A percentile compares a stretch with the other conserved stretches of the same genome.
Evolutionary conservation across 2,888 invertebrate species (phyloP).

Genomic region (Pseudococcus longispinus): DNA sequence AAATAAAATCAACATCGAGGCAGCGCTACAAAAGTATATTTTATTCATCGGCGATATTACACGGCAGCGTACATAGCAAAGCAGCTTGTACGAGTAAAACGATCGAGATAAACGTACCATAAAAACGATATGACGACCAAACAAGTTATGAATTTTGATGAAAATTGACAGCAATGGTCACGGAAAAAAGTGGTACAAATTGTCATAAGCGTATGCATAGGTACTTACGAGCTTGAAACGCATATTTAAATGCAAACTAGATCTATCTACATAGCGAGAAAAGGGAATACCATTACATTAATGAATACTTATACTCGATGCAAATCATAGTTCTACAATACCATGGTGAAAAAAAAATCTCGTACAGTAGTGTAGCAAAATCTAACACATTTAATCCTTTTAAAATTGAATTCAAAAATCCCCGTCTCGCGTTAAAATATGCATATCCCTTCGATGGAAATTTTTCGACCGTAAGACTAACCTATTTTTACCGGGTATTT

Average conservation of each 20-base stretch:
- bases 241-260: not conserved
- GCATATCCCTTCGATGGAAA: conserved; percentile 2
- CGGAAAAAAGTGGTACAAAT: not conserved
- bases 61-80: not conserved
- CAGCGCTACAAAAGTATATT: conserved; percentile 15
- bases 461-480: conserved; percentile 10
- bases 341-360: not conserved
- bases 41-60: conserved; percentile 13
- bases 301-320: conserved; percentile 10
- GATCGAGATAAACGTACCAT: not conserved
- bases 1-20: conserved; percentile 36
- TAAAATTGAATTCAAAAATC: conserved; percentile 34
- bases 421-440: not conserved
- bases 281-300: not conserved
- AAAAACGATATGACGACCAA: conserved; percentile 1
- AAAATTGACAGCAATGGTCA: conserved; percentile 32
- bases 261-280: not conserved
- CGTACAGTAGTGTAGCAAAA: not conserved
- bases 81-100: not conserved
- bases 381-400: conserved; percentile 27
- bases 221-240: not conserved
- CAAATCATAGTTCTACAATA: not conserved
- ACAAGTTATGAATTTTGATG: conserved; percentile 35
- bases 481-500: conserved; percentile 2
- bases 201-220: not conserved